A percentile compares a stretch with the other conserved stretches of the same genome.
Evolutionary conservation across 2,113 vertebrate species (phyloP).

Genomic region (Ardeotis arabs): DNA sequence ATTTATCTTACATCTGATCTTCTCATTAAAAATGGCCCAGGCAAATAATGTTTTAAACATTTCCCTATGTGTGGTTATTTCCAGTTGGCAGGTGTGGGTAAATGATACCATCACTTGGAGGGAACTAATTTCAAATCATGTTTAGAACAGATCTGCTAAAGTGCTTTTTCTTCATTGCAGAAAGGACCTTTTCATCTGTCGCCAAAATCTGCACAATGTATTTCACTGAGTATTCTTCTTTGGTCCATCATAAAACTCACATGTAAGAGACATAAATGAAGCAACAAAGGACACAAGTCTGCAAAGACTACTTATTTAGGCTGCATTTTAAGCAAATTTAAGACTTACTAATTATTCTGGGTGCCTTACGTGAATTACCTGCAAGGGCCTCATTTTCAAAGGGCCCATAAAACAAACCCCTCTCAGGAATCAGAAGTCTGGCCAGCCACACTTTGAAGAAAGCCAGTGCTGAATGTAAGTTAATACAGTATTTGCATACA

Average conservation of each 20-base stretch:
- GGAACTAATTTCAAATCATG: background rate
- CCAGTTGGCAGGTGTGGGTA: background rate
- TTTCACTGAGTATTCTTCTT: background rate
- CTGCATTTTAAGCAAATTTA: slow-evolving; percentile 29
- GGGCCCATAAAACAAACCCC: background rate
- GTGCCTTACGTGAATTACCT: slow-evolving; percentile 18
- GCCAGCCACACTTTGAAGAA: slow-evolving; percentile 18
- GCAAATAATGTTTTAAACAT: background rate
- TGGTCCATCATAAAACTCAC: background rate
- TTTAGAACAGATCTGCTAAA: background rate
- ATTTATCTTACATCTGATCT: background rate
- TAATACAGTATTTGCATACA: slow-evolving; percentile 15
- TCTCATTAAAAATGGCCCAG: background rate
- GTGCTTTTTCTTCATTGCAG: background rate
- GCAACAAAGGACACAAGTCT: background rate
- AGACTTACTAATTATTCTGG: slow-evolving; percentile 1
- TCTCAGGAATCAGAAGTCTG: slow-evolving; percentile 50
- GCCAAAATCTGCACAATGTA: background rate
- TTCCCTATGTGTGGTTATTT: background rate
- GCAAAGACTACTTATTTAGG: slow-evolving; percentile 24
- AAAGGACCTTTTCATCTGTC: background rate
- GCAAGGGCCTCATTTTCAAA: slow-evolving; percentile 29
- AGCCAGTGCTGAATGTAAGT: background rate
- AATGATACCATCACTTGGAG: background rate
- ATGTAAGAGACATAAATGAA: background rate